phyloP scores from a whole-genome alignment of 2,888 invertebrate species.

The Andrena trimmerana region DNA sequence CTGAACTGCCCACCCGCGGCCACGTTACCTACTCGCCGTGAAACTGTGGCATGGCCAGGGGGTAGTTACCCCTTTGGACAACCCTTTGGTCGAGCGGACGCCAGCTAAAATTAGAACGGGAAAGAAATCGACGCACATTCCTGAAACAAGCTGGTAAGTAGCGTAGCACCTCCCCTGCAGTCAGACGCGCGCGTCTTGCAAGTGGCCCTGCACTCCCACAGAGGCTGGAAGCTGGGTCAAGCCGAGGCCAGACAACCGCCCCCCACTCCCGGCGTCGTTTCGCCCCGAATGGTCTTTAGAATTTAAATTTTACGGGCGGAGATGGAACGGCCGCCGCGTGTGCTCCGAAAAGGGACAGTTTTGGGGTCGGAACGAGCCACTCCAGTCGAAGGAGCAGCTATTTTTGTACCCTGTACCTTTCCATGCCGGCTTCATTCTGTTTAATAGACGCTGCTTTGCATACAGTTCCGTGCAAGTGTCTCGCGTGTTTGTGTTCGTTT shows the following conservation, averaged over 20 bases:
- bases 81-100: slow-evolving; percentile 19
- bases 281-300: slow-evolving; percentile 44
- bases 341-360: slow-evolving; percentile 3
- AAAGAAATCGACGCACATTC: slow-evolving; percentile 79
- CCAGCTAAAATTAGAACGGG: slow-evolving; percentile 63
- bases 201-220: slow-evolving; percentile 61
- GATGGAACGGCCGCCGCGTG: neutral
- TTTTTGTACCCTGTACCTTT: neutral
- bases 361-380: neutral
- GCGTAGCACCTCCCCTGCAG: slow-evolving; percentile 72
- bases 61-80: slow-evolving; percentile 40
- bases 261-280: slow-evolving; percentile 31
- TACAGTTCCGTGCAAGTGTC: neutral
- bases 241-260: slow-evolving; percentile 32
- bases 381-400: neutral
- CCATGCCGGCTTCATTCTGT: neutral
- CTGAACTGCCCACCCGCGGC: slow-evolving; percentile 57
- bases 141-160: slow-evolving; percentile 74
- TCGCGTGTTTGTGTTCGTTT: neutral
- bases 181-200: slow-evolving; percentile 64
- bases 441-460: neutral
- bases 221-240: slow-evolving; percentile 65
- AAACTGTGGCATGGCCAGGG: slow-evolving; percentile 53
- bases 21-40: slow-evolving; percentile 40
- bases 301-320: slow-evolving; percentile 64